Evolutionary conservation across 1,140 invertebrate species (phyloP), one percentile per base, ranked within the genome.

Genomic region (Drosophila sproati): DNA sequence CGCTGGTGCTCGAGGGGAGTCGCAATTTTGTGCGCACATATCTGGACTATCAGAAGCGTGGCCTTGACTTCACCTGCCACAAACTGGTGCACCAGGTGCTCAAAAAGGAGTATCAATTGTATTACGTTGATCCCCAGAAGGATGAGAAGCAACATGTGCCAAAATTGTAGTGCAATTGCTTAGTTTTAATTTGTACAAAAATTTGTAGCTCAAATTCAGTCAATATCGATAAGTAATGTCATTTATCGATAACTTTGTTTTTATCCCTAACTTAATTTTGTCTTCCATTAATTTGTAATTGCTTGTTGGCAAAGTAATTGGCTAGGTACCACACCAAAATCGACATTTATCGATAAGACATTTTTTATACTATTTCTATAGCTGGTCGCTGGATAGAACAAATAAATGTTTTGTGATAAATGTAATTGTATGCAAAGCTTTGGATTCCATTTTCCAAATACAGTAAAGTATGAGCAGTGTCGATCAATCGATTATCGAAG

Each of bases 1-100:
- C 96, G 4, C 93, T 96, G 76, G 95, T 97, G 5, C 95, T 96
- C 78, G 94, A 95, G 63, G 95, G 95, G 32, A 98, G 97, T 92
- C 94, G 94, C 71, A 93, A 94, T 57, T 93, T 96, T 75, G 94
- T 96, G 5, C 91, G 93, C 59, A 95, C 95, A 80, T 96, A 95
- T 87, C 83, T 96, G 10, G 94, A 96, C 63, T 95, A 95, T 77
- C 93, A 95, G 79, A 91, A 94, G 29, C 93, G 94, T 5, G 94
- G 94, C 47, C 91, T 96, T 54, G 94, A 93, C 73, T 93, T 97
- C 20, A 93, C 94, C 57, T 93, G 94, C 68, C 72, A 67, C 41
- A 69, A 63, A 3, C 77, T 78, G 20, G 43, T 77, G 10, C 92
- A 92, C 57, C 75, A 87, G 60, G 75, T 91, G 52, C 77, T 92